Base-by-base conservation (phyloP, 2,797 vertebrate species). In the Gallinago stenura region DNA sequence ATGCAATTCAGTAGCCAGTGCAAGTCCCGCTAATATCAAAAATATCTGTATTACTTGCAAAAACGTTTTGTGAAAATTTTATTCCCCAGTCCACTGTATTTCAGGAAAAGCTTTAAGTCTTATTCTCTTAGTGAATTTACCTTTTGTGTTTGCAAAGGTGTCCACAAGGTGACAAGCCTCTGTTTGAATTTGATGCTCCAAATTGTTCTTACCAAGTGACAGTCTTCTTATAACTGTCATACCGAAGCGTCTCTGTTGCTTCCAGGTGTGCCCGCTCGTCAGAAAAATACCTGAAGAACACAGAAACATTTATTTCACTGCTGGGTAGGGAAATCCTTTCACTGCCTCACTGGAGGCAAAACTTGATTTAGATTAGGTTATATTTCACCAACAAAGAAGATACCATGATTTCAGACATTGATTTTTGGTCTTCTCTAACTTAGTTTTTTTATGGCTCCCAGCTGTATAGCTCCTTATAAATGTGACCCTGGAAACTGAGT, bases 221-320 rank as follows among this genome's bases (percentile, higher is more conserved):
- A 98, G 96, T 68, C 90, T 97, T 12, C 95, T 96, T 46, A 98
- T 82, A 2, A 95, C 58, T 6, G 71, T 96, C 72, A 98, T 96
- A 17, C 97, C 96, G 69, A 98, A 98, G 14, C 94, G 96, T 45
- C 98, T 98, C 96, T 98, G 98, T 62, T 98, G 98, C 72, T 80
- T 96, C 98, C 98, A 98, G 4, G 92, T 95, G 26, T 95, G 93
- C 9, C 98, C 97, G 1, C 57, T 97, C 12, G 97, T 97, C 90
- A 97, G 85, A 84, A 98, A 97, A 79, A 98, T 58, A 15, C 98
- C 97, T 98, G 86, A 37, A 56, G n/a, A 62, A n/a, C 41, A 73
- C 14, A 66, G 12, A 72, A 53, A n/a, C 4, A 4, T 56, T 45
- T 21, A 64, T 41, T 53, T 82, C 28, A 10, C 62, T 70, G 73